Conservation (phyloP, 2,797 vertebrate genomes). For the Poeciliopsis paucimaculata region DNA sequence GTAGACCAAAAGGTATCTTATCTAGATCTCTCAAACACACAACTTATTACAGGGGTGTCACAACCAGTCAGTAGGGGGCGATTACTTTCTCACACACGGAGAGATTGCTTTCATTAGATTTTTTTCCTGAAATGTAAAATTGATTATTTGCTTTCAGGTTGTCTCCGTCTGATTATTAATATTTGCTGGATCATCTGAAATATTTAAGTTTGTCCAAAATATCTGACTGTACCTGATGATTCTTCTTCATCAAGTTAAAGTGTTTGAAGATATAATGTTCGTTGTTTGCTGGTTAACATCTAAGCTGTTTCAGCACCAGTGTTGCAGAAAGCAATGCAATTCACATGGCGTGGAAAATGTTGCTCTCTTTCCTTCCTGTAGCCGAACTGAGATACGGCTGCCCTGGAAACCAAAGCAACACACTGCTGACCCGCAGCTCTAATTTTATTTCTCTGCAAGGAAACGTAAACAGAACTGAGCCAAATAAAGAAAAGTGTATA, state of each 20-base stretch:
- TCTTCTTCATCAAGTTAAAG: slow-evolving; percentile 18
- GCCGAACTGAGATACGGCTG: slow-evolving; percentile 27
- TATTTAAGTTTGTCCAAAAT: neutral
- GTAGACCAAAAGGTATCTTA: neutral
- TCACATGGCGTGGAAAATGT: slow-evolving; percentile 4
- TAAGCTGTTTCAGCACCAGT: slow-evolving; percentile 7
- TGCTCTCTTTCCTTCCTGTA: slow-evolving; percentile 48
- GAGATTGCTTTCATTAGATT: neutral
- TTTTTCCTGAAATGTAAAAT: neutral
- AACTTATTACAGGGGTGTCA: neutral
- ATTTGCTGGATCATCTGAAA: neutral
- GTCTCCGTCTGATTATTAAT: neutral
- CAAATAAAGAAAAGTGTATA: slow-evolving; percentile 20
- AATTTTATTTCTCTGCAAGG: slow-evolving; percentile 31
- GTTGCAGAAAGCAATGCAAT: neutral
- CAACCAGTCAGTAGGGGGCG: too few relatives aligned
- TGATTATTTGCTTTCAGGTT: neutral
- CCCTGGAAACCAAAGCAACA: slow-evolving; percentile 38
- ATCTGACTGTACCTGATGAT: neutral
- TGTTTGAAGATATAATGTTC: slow-evolving; percentile 10
- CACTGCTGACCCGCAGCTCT: slow-evolving; percentile 35
- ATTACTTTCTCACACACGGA: neutral
- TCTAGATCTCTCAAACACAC: neutral
- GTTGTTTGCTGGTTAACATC: slow-evolving; percentile 34
- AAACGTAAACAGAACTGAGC: slow-evolving; percentile 40